Conservation (phyloP, 2,797 vertebrate species). For the Acrossocheilus wenchowensis region DNA sequence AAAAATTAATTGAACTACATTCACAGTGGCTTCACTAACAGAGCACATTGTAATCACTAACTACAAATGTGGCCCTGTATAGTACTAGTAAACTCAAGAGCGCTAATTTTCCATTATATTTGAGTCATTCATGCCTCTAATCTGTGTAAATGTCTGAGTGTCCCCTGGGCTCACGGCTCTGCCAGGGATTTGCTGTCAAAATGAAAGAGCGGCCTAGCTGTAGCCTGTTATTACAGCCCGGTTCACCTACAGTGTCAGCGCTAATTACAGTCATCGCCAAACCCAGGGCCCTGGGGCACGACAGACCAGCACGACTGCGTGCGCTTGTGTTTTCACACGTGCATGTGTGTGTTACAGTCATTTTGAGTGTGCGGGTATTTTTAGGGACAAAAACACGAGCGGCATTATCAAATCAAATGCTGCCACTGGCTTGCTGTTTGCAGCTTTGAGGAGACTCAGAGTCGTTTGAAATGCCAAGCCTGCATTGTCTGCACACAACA, state of each 20-base stretch:
- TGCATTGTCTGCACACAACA: not conserved
- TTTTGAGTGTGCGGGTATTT: slow-evolving; percentile 24
- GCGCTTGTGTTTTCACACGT: slow-evolving; percentile 20
- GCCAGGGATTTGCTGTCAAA: slow-evolving; percentile 39
- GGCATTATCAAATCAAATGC: slow-evolving; percentile 23
- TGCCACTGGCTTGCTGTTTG: slow-evolving; percentile 4
- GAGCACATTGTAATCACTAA: slow-evolving; percentile 16
- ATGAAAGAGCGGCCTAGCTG: slow-evolving; percentile 53
- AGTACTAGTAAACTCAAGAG: slow-evolving; percentile 1
- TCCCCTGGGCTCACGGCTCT: slow-evolving; percentile 36
- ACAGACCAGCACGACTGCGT: slow-evolving; percentile 58
- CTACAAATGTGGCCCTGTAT: slow-evolving; percentile 6
- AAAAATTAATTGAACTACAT: not conserved
- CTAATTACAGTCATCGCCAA: slow-evolving; percentile 66
- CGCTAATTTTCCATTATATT: slow-evolving; percentile 31
- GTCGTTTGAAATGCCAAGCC: slow-evolving; percentile 30
- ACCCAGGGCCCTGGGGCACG: slow-evolving; percentile 58
- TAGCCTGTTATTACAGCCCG: slow-evolving; percentile 55
- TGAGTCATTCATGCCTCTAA: slow-evolving; percentile 40
- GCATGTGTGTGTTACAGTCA: slow-evolving; percentile 1
- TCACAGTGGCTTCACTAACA: slow-evolving; percentile 12
- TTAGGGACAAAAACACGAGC: slow-evolving; percentile 32
- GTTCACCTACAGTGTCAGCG: slow-evolving; percentile 62
- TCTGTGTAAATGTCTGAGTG: slow-evolving; percentile 46
- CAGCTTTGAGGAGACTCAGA: slow-evolving; percentile 17